Evolutionary conservation across 2,888 invertebrate genomes (phyloP).

Genomic region (Rotaria magnacalcarata): DNA sequence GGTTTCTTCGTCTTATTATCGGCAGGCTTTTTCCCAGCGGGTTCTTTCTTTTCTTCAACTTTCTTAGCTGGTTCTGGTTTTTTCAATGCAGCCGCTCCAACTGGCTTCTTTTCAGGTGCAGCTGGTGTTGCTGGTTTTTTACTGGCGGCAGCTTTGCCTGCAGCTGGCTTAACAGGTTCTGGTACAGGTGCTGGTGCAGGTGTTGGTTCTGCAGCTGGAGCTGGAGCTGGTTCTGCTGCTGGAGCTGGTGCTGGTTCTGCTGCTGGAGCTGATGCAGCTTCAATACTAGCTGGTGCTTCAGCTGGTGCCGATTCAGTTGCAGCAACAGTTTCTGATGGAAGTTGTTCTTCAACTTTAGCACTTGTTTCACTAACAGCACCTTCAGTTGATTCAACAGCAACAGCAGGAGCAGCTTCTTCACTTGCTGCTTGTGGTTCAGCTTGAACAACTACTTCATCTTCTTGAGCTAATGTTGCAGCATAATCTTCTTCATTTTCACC

Average conservation of each 20-base stretch:
- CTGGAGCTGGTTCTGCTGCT: conserved; percentile 63
- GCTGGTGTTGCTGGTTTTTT: conserved; percentile 43
- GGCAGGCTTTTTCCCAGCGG: conserved; percentile 52
- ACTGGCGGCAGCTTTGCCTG: conserved; percentile 33
- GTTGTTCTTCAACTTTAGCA: conserved; percentile 27
- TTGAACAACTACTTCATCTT: not conserved
- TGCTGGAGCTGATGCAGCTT: conserved; percentile 52
- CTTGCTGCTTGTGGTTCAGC: not conserved
- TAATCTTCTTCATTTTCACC: conserved; percentile 38
- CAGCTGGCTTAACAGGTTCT: conserved; percentile 28
- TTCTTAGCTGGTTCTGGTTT: conserved; percentile 52
- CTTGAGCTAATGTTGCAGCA: conserved; percentile 13
- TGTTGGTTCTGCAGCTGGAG: conserved; percentile 50
- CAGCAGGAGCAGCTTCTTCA: not conserved
- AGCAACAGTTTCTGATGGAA: conserved; percentile 7
- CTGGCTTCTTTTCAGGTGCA: conserved; percentile 49
- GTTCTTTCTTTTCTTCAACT: conserved; percentile 49
- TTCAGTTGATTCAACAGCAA: not conserved
- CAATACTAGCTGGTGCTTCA: conserved; percentile 51
- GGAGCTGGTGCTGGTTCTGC: conserved; percentile 66
- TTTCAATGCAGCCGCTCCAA: conserved; percentile 53
- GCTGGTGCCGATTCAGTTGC: conserved; percentile 58
- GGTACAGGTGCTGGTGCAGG: not conserved
- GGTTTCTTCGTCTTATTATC: not conserved
- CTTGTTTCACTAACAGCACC: conserved; percentile 36